Base-by-base conservation (phyloP, 1,140 invertebrate species). In the Dendroctonus valens region DNA sequence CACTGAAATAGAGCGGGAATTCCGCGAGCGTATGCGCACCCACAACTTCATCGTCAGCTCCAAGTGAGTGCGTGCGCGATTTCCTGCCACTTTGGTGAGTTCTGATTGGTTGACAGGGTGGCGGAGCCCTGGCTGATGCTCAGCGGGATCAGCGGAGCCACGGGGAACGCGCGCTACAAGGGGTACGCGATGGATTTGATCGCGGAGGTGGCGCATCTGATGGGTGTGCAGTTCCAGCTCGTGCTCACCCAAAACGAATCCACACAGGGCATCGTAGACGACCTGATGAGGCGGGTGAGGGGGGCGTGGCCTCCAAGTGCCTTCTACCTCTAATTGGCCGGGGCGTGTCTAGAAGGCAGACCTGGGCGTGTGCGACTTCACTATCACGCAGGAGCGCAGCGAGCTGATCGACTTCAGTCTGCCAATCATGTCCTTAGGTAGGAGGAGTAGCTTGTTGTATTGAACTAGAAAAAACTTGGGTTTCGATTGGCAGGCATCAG, bases 281-380 rank as follows among this genome's bases (percentile, higher is more conserved):
- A 94, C 74, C 80, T 96, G 2, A 75, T 94, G 37, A 89, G 92
- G 72, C 84, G 86, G 72, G 93, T 94, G 79, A 79, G 83, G 38
- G 6, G 8, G 38, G n/a, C 7, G 41, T 6, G 5, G 38, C 40
- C 7, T 44, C 14, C 15, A 3, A 8, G 38, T 2, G 6, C 37
- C 26, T 26, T 26, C 26, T 2, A 3, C 3, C 26, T 26, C 26
- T 26, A 26, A 26, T 26, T 26, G 26, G 26, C 26, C 26, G 26
- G 26, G 26, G 26, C 26, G 26, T 51, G 9, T 66, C 81, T 83
- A 94, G 89, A 90, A 89, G 81, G 93, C 93, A 7, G 93, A 97
- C 81, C 79, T 97, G 37, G 94, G 92, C 0, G 90, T 97, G 57
- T 95, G 91, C 67, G 94, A 96, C 79, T 78, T 97, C 40, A 96